Base-by-base conservation (phyloP, 1,140 invertebrate species). In the Leptopilina boulardi region DNA sequence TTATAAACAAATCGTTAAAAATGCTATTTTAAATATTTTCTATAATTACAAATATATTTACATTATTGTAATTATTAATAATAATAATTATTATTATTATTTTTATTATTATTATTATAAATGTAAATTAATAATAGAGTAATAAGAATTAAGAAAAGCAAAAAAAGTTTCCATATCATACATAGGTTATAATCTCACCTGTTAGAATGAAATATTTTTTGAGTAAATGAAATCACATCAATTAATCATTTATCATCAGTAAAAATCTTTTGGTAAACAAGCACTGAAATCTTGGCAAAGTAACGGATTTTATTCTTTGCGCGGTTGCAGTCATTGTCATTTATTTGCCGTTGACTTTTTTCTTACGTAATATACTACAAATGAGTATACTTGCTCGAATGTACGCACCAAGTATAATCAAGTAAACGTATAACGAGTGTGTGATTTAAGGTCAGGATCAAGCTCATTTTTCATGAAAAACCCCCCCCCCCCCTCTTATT, bases 391-490 rank as follows among this genome's bases (percentile, higher is more conserved):
- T 54, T 59, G 21, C 19, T 59, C 19, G 6, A 59, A 59, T 59
- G 54, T 59, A 59, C 54, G 19, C 21, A 51, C 15, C 47, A 11
- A n/a, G 8, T 66, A 66, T 66, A 66, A 66, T 66, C 56, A 66
- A 30, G 21, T 9, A 38, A 26, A 66, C 21, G 56, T 15, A n/a
- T n/a, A 66, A 66, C 56, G 23, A 26, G 56, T 66, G 19, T 23
- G 19, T 66, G 23, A 66, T 66, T 66, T 66, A 66, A 66, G 56
- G 56, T 66, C 56, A 66, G 23, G 56, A 66, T 66, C 56, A 66
- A 66, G 56, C 56, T 66, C 23, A 66, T 66, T 66, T 66, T 66
- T 66, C 11, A 26, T 21, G 10, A 30, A 30, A 66, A 30, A 23
- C 18, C 2, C 18, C 8, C 19, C 51, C 18, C 51, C n/a, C n/a